Evolutionary conservation across 2,888 invertebrate genomes (phyloP).

Genomic region (Galeopsomyia nigrocyanea): DNA sequence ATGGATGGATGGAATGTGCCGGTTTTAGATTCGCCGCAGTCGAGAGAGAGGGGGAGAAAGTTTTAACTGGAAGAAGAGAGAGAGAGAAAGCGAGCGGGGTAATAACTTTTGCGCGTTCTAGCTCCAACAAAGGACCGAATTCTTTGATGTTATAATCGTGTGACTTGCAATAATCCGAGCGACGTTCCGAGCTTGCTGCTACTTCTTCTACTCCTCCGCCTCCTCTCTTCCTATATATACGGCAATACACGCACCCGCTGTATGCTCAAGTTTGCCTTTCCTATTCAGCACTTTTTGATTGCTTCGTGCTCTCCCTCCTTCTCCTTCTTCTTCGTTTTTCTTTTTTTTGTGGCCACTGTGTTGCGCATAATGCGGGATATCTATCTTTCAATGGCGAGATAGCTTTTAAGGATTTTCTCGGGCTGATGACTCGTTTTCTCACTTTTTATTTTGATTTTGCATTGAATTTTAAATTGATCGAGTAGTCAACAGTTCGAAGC

Average conservation of each 20-base stretch:
- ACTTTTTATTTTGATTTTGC: no score
- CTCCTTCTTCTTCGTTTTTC: not conserved
- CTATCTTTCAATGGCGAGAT: not conserved
- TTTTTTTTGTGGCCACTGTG: slow-evolving; percentile 16
- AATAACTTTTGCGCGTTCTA: slow-evolving; percentile 45
- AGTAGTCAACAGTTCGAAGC: no score
- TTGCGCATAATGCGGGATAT: slow-evolving; percentile 21
- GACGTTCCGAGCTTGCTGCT: not conserved
- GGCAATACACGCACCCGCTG: not conserved
- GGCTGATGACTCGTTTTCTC: no score
- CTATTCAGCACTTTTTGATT: slow-evolving; percentile 44
- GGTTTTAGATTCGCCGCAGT: not conserved
- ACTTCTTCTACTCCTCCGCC: slow-evolving; percentile 14
- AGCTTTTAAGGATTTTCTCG: slow-evolving; percentile 9
- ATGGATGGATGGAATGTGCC: no score
- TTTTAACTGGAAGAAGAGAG: slow-evolving; percentile 46
- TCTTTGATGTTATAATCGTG: slow-evolving; percentile 50
- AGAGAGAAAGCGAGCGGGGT: slow-evolving; percentile 33
- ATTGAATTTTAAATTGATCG: no score
- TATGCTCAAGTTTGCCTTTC: slow-evolving; percentile 39
- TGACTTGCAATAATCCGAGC: slow-evolving; percentile 48
- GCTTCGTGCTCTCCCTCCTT: not conserved
- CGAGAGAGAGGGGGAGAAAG: slow-evolving; percentile 27
- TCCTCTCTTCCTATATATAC: not conserved
- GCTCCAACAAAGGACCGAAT: slow-evolving; percentile 45